Base-by-base conservation (phyloP, 1,140 invertebrate genomes). In the Riptortus pedestris region DNA sequence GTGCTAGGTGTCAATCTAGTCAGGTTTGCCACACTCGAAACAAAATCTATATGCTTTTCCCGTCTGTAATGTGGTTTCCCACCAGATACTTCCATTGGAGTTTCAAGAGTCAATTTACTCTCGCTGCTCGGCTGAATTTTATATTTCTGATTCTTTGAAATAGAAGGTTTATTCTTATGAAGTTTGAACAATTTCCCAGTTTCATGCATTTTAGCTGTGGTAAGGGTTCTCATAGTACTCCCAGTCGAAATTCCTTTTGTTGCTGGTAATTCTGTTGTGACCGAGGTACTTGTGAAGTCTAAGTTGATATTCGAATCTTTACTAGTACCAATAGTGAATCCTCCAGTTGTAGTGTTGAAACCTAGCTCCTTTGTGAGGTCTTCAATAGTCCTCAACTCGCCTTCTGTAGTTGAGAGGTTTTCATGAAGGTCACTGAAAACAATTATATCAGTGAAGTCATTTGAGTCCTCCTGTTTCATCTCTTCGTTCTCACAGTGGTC, bases 381-480 rank as follows among this genome's bases (percentile, higher is more conserved):
- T 27, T 61, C 51, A 20, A 62, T 57, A 12, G 16, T 55, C 24
- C 29, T 28, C 16, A 59, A 59, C 38, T 51, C 47, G 18, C 22
- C 48, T 29, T 62, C n/a, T 3, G 29, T 65, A 24, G 63, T 65
- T 9, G 65, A 66, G 12, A 59, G 18, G 14, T 68, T 60, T 20
- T 67, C 66, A 51, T 55, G 60, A 16, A 64, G 60, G 48, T 68
- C 66, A 20, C 63, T 63, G 12, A 69, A 66, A 14, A 69, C 60
- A 31, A 69, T 66, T n/a, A 69, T 64, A 52, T 69, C 67, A 12
- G 68, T 67, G 24, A 66, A 62, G 24, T 67, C 67, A 31, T 66
- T 66, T 20, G 38, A 59, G 12, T 60, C 57, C 24, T 59, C 28
- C n/a, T 29, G n/a, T 48, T 52, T 60, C 22, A 18, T 33, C 4